Evolutionary conservation across 1,140 invertebrate genomes (phyloP).

Genomic region (Anoplophora glabripennis): DNA sequence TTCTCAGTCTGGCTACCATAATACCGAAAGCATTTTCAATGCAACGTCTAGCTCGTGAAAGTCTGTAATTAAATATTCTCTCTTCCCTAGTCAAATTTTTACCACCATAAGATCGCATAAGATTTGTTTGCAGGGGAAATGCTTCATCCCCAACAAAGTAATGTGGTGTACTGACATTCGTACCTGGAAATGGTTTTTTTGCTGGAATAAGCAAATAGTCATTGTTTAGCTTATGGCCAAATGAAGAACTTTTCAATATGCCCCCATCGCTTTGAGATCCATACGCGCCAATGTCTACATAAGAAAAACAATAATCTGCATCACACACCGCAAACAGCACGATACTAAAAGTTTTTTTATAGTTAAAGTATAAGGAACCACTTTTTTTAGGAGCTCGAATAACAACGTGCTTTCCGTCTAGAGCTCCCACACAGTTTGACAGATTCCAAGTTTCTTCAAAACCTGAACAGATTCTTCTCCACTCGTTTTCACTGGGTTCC

Average conservation of each 20-base stretch:
- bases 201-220: constrained; percentile 5
- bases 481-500: constrained; percentile 3
- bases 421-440: constrained; percentile 48
- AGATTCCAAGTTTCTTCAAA: constrained; percentile 43
- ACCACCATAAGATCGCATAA: constrained; percentile 22
- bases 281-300: constrained; percentile 50
- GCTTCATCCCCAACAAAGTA: constrained; percentile 24
- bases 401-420: constrained; percentile 48
- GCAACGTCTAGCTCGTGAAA: constrained; percentile 9
- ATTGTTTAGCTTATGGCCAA: constrained; percentile 13
- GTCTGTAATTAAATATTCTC: constrained; percentile 26
- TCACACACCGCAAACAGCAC: constrained; percentile 49
- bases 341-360: constrained; percentile 46
- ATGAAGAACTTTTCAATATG: constrained; percentile 15
- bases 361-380: constrained; percentile 25
- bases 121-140: constrained; percentile 28
- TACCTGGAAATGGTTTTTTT: neutral
- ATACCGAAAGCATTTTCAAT: constrained; percentile 15
- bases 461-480: constrained; percentile 29
- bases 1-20: neutral
- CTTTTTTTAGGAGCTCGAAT: constrained; percentile 17
- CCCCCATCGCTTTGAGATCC: constrained; percentile 47
- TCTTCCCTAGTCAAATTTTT: constrained; percentile 13
- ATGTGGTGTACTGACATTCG: constrained; percentile 16
- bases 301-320: constrained; percentile 46